Evolutionary conservation across 2,113 vertebrate genomes (phyloP), one percentile per base, ranked within the genome.

Genomic region (Corydoras maculifer): DNA sequence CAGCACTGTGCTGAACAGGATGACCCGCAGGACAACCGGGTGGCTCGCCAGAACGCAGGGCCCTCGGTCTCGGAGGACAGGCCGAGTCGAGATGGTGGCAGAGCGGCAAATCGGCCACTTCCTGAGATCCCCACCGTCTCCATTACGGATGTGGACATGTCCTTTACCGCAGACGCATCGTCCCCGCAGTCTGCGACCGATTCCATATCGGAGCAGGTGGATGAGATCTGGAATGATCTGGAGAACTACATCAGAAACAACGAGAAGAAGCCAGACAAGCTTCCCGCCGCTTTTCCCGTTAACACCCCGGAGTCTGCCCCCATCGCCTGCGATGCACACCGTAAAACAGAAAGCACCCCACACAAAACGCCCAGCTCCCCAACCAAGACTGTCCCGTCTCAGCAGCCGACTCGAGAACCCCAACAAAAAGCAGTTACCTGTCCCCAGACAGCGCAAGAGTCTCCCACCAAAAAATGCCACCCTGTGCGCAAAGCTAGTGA

Each of bases 171-270:
- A 0, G 89, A 91, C 77, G 90, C 87, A 0, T 58, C 87, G 0
- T 85, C 90, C 0, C 90, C 88, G 49, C 90, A 88, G 11, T 86
- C 92, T 51, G 82, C 86, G 9, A 88, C 93, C 2, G 92, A 94
- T 65, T 92, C 91, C 69, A 89, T 94, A 82, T 96, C 95, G 0
- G 94, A 97, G 79, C 90, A 93, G 77, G 96, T 96, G 0, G 94
- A 98, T 2, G 94, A 98, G 82, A 97, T 99, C 83, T 99, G 97
- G 96, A 96, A 94, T 2, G 97, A 99, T 74, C 82, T 99, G 69
- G 97, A 99, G 84, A 98, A 97, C 79, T 99, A 99, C 84, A 99
- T 99, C 81, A 95, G 93, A 83, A 93, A 88, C 80, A 99, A 98
- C 5, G 94, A 99, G 78, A 98, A 94, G 84, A 93, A 94, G 62